phyloP scores from a whole-genome alignment of 2,797 vertebrate genomes.

The Protosalanx chinensis region DNA sequence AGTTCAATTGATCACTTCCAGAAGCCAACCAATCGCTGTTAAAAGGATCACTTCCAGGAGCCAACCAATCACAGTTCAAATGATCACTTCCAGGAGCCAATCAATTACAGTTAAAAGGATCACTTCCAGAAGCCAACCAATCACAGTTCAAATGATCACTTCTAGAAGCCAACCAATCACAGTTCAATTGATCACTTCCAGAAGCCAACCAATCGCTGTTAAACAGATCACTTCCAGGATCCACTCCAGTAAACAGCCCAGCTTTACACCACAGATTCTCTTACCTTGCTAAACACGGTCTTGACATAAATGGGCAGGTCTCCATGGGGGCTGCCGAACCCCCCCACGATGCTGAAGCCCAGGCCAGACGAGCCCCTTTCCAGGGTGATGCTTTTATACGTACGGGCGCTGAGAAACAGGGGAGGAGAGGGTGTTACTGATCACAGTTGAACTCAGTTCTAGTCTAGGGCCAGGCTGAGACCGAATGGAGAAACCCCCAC shows the following conservation, averaged over 20 bases:
- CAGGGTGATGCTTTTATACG: conserved; percentile 84
- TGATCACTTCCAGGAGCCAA: too few relatives aligned
- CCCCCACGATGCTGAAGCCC: conserved; percentile 93
- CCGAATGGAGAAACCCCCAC: conserved; percentile 40
- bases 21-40: too few relatives aligned
- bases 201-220: background rate
- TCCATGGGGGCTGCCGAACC: conserved; percentile 89
- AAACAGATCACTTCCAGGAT: background rate
- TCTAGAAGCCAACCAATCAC: too few relatives aligned
- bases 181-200: too few relatives aligned
- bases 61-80: background rate
- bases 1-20: too few relatives aligned
- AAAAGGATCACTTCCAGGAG: background rate
- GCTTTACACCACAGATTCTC: background rate
- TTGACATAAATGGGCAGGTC: conserved; percentile 95
- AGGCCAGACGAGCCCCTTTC: conserved; percentile 86
- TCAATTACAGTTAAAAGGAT: too few relatives aligned
- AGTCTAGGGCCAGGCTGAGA: background rate
- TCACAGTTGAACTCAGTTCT: background rate
- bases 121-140: too few relatives aligned
- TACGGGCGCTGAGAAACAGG: conserved; percentile 70
- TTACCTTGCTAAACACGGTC: conserved; percentile 90
- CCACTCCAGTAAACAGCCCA: background rate
- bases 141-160: too few relatives aligned
- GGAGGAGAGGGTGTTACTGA: background rate